Evolutionary conservation across 2,113 vertebrate genomes (phyloP).

Genomic region (Hypanus sabinus): DNA sequence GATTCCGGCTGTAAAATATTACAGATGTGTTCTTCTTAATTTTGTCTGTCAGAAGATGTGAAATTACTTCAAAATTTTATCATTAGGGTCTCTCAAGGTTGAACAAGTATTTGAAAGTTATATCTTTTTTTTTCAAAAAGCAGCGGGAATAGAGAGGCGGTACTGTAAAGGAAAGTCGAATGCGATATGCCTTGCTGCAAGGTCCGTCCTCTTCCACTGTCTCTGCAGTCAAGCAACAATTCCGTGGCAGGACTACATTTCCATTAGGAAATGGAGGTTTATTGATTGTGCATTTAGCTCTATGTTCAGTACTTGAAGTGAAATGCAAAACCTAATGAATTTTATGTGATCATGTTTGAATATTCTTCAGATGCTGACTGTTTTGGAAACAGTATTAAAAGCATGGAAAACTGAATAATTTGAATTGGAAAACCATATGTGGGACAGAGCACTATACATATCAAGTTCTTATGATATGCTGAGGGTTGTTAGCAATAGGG

Average conservation of each 20-base stretch:
- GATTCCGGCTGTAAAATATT: conserved; percentile 1
- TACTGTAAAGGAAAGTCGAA: background rate
- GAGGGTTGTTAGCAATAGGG: too few relatives aligned
- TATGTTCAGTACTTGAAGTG: conserved; percentile 42
- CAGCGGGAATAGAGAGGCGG: background rate
- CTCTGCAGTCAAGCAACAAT: background rate
- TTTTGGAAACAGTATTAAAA: background rate
- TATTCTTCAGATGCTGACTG: background rate
- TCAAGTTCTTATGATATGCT: too few relatives aligned
- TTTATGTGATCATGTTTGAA: background rate
- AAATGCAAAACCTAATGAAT: background rate
- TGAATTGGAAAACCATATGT: too few relatives aligned
- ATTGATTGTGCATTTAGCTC: conserved; percentile 53
- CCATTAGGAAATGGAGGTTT: conserved; percentile 49
- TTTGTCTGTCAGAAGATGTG: background rate
- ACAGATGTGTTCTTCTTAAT: background rate
- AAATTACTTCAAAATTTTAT: background rate
- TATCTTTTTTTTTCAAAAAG: background rate
- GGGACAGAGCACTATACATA: too few relatives aligned
- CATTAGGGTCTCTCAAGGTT: background rate
- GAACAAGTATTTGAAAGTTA: background rate
- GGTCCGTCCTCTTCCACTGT: background rate
- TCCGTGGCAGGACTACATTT: conserved; percentile 35
- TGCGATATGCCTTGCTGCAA: background rate
- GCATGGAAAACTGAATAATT: too few relatives aligned